These are phyloP conservation scores for Saccopteryx bilineata DNA, from an alignment of 2,113 vertebrate species.

Conservation along the genomic window DNA sequence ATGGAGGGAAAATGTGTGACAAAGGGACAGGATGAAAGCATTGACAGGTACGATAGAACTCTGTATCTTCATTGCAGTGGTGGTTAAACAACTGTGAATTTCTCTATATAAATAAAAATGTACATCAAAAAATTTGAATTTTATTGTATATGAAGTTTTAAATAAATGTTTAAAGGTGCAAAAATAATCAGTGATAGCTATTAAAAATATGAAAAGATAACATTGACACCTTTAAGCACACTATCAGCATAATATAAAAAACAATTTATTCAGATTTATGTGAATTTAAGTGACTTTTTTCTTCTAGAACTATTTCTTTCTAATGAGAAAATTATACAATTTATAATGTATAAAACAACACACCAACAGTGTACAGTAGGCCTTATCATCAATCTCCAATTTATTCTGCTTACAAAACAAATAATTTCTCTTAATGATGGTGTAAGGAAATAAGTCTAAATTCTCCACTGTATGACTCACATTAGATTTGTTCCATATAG, in stretches of 20 bases:
- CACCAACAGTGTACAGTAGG: neutral
- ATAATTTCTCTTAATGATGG: neutral
- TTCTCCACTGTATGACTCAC: no score
- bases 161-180: neutral
- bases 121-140: neutral
- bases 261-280: neutral
- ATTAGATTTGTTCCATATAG: neutral
- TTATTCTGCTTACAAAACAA: neutral
- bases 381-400: neutral
- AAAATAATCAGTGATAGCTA: neutral
- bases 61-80: neutral
- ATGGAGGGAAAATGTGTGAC: neutral
- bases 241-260: neutral
- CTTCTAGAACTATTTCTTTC: neutral
- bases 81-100: neutral
- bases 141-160: neutral
- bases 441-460: neutral
- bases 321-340: neutral
- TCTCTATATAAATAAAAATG: neutral
- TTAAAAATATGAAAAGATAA: neutral
- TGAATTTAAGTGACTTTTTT: neutral
- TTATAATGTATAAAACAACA: neutral
- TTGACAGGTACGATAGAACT: neutral
- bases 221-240: neutral
- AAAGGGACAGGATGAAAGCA: neutral